These are phyloP conservation scores for Heteropelma amictum DNA, from an alignment of 2,888 invertebrate genomes.

Conservation along the genomic window DNA sequence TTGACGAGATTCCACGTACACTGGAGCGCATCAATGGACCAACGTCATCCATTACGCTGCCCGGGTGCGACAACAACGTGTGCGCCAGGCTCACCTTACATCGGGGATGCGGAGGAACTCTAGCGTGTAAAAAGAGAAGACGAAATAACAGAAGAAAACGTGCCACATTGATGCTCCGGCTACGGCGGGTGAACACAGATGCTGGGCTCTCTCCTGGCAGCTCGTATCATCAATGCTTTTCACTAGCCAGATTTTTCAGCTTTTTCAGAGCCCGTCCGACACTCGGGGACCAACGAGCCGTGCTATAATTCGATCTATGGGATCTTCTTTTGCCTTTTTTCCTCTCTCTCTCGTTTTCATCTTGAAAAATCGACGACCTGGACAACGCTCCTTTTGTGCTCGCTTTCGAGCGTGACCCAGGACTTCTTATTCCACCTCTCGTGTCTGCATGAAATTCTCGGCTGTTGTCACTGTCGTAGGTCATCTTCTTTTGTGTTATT, in stretches of 20 bases:
- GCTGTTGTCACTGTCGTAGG: slow-evolving; percentile 54
- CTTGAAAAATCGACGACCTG: slow-evolving; percentile 34
- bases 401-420: background rate
- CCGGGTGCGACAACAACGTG: slow-evolving; percentile 73
- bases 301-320: slow-evolving; percentile 42
- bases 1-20: slow-evolving; percentile 58
- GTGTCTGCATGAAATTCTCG: slow-evolving; percentile 27
- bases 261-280: background rate
- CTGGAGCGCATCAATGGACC: slow-evolving; percentile 48
- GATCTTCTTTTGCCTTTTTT: slow-evolving; percentile 11
- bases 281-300: slow-evolving; percentile 29
- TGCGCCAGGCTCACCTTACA: background rate
- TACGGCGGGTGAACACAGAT: too few species aligned
- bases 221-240: too few species aligned
- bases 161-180: too few species aligned
- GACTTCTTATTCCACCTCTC: slow-evolving; percentile 13
- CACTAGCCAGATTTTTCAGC: too few species aligned
- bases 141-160: too few species aligned
- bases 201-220: too few species aligned
- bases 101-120: too few species aligned
- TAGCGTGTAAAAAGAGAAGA: too few species aligned
- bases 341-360: too few species aligned
- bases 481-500: background rate
- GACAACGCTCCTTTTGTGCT: slow-evolving; percentile 32
- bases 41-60: slow-evolving; percentile 71